Conservation (phyloP, 2,113 vertebrate species). For the Plotosus lineatus region DNA sequence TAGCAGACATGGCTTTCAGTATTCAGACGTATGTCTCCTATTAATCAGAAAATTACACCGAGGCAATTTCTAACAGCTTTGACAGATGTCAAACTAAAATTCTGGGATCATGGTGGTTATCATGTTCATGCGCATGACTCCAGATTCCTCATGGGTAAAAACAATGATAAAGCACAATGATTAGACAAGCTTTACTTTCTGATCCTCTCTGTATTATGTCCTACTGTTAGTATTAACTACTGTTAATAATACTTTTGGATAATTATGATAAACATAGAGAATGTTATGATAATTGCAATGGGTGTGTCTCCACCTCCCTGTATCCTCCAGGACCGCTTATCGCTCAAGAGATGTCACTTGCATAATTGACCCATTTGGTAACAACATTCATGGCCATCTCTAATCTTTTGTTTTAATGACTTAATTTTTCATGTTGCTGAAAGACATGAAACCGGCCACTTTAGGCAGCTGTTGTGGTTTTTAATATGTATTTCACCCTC, state of each 20-base stretch:
- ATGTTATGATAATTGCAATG: conserved; percentile 42
- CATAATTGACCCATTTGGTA: conserved; percentile 63
- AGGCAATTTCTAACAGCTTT: too few species aligned
- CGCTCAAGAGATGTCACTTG: conserved; percentile 46
- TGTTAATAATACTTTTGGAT: neutral
- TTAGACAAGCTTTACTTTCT: neutral
- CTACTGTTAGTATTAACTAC: neutral
- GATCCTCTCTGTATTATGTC: neutral
- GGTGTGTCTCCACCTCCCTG: neutral
- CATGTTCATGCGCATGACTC: too few species aligned
- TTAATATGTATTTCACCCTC: conserved; percentile 54
- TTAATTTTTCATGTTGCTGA: conserved; percentile 50
- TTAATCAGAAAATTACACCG: too few species aligned
- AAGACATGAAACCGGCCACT: conserved; percentile 47
- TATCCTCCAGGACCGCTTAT: conserved; percentile 27
- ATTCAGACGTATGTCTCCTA: too few species aligned
- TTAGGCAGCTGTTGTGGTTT: conserved; percentile 60
- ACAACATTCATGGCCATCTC: conserved; percentile 56
- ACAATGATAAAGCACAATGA: neutral
- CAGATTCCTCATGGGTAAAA: neutral
- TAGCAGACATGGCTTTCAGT: too few species aligned
- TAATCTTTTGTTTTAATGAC: conserved; percentile 60
- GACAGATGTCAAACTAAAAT: too few species aligned
- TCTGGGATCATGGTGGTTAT: too few species aligned
- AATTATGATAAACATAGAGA: conserved; percentile 3